Evolutionary conservation across 2,797 vertebrate genomes (phyloP).

Genomic region (Cottoperca gobio): DNA sequence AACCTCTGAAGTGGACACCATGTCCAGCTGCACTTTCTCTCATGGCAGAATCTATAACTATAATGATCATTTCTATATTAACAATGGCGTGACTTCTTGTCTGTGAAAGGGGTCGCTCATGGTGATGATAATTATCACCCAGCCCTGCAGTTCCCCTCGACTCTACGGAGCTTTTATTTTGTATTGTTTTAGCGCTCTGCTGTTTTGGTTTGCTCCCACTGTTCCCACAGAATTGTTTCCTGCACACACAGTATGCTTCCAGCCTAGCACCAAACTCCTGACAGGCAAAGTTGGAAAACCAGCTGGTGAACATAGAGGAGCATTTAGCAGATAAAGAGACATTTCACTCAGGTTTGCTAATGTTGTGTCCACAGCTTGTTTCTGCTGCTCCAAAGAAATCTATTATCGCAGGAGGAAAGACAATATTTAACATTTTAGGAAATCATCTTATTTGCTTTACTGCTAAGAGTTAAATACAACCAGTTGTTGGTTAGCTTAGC

Average conservation of each 20-base stretch:
- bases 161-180: not conserved
- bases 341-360: not conserved
- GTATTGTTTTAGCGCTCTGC: not conserved
- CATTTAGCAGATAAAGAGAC: not conserved
- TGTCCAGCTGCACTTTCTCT: slow-evolving; percentile 21
- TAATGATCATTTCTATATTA: not conserved
- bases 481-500: no score
- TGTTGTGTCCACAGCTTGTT: not conserved
- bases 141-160: not conserved
- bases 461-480: no score
- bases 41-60: not conserved
- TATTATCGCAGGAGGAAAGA: no score
- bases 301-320: not conserved
- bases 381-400: not conserved
- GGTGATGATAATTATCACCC: not conserved
- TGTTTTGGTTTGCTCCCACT: not conserved
- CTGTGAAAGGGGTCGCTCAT: no score
- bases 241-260: not conserved
- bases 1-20: not conserved
- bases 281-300: not conserved
- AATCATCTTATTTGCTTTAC: no score
- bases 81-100: not conserved
- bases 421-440: no score
- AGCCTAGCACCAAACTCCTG: not conserved
- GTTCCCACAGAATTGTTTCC: not conserved